Evolutionary conservation across 2,888 invertebrate genomes (phyloP), one percentile per base, ranked within the genome.

Genomic region (Lepidonotus clava): DNA sequence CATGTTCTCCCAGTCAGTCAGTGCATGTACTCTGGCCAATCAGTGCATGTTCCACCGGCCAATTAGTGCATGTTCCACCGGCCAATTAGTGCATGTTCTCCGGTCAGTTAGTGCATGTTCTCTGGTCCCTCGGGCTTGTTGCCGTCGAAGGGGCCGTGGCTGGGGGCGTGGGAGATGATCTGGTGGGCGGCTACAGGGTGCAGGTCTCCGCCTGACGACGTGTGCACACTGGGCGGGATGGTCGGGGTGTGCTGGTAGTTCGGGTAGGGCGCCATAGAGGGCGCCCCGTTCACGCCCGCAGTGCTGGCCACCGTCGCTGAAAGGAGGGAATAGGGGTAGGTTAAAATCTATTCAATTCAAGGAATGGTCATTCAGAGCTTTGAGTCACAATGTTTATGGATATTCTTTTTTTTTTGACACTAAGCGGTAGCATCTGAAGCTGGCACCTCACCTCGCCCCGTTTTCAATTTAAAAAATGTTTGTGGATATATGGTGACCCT

Each of bases 91-190:
- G 41, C 5, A 40, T n/a, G 24, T 8, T 5, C 71, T 18, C 8
- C 34, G 6, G 34, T 32, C n/a, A 14, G 51, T 46, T 41, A 80
- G 46, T 80, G 80, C 80, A 80, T 80, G 32, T 80, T 46, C 32
- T 41, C 46, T 4, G 80, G 80, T 1, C 24, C 46, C 5, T 80
- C 80, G 11, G 36, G 36, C 71, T 71, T 71, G 80, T 41, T 80
- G 80, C 46, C 6, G 8, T 41, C 46, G 46, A 32, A 80, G 24
- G 51, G 41, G 14, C 46, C 41, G 28, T 80, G 80, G 32, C 28
- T 41, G 28, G 80, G 24, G 41, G 41, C 80, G 46, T 80, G 80
- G 4, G 80, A 80, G 80, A 80, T 80, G 80, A 80, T 80, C 46
- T 41, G 41, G 51, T 80, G 80, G 14, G 80, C 80, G 21, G 80